phyloP scores from a whole-genome alignment of 2,888 invertebrate species.

The Timandra comae region DNA sequence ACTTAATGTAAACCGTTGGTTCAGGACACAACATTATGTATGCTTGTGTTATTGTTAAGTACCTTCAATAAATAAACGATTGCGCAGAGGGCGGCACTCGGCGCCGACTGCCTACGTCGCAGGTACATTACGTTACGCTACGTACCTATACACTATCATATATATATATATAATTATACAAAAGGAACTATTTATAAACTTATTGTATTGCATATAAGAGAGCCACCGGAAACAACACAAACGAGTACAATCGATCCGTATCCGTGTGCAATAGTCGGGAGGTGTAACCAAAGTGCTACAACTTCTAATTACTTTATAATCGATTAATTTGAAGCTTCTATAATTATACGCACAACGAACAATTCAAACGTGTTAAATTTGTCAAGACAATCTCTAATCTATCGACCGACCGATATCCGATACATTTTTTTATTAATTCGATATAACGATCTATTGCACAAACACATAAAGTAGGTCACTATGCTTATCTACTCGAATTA shows the following conservation, averaged over 20 bases:
- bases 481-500: conserved; percentile 65
- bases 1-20: conserved; percentile 46
- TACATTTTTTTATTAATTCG: conserved; percentile 39
- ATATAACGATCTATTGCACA: conserved; percentile 66
- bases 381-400: conserved; percentile 48
- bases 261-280: conserved; percentile 55
- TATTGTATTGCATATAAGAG: conserved; percentile 50
- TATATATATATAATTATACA: conserved; percentile 29
- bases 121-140: neutral
- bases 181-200: conserved; percentile 42
- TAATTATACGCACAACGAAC: conserved; percentile 57
- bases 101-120: no score
- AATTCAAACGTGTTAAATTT: conserved; percentile 49
- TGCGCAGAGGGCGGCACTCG: conserved; percentile 22
- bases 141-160: no score
- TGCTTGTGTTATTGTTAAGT: conserved; percentile 49
- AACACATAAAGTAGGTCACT: conserved; percentile 63
- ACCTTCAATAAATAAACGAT: conserved; percentile 50
- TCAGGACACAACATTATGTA: conserved; percentile 37
- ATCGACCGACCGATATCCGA: conserved; percentile 41
- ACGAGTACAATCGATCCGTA: conserved; percentile 30
- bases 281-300: conserved; percentile 64
- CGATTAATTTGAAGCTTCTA: conserved; percentile 69
- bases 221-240: conserved; percentile 54
- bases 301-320: conserved; percentile 58